Conservation (phyloP, 2,113 vertebrate genomes). For the Mus spicilegus region DNA sequence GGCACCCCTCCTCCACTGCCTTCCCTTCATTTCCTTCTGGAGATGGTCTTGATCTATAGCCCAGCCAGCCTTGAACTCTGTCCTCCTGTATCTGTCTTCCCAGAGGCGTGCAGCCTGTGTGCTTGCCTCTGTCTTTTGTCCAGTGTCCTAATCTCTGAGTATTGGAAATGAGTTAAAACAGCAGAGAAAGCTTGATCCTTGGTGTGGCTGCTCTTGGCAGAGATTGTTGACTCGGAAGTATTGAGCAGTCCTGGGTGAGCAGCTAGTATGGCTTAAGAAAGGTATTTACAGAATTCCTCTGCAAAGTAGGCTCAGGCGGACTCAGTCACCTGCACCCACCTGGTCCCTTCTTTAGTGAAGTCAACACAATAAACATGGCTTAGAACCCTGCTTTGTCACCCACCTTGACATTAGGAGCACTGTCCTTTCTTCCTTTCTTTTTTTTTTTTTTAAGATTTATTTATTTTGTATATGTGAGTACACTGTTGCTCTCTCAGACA, state of each 20-base stretch:
- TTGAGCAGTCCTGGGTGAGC: neutral
- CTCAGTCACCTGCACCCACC: neutral
- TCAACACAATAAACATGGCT: neutral
- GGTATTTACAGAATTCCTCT: slow-evolving; percentile 43
- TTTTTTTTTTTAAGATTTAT: no score
- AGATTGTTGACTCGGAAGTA: slow-evolving; percentile 45
- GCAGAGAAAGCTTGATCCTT: slow-evolving; percentile 16
- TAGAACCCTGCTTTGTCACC: neutral
- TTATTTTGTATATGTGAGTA: no score
- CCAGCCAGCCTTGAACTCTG: neutral
- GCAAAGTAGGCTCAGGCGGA: neutral
- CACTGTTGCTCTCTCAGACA: no score
- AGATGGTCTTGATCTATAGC: neutral
- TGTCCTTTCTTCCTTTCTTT: no score
- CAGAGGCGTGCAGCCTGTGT: neutral
- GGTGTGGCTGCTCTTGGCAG: slow-evolving; percentile 52
- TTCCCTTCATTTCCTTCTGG: neutral
- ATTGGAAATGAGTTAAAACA: slow-evolving; percentile 46
- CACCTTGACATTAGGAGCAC: neutral
- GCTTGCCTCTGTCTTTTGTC: slow-evolving; percentile 42
- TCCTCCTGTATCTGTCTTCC: neutral
- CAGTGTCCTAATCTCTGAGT: neutral
- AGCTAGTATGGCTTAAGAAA: neutral
- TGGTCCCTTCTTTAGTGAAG: neutral
- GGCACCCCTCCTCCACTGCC: neutral